Base-by-base conservation (phyloP, 2,797 vertebrate genomes). In the Scomberomorus guttatus region DNA sequence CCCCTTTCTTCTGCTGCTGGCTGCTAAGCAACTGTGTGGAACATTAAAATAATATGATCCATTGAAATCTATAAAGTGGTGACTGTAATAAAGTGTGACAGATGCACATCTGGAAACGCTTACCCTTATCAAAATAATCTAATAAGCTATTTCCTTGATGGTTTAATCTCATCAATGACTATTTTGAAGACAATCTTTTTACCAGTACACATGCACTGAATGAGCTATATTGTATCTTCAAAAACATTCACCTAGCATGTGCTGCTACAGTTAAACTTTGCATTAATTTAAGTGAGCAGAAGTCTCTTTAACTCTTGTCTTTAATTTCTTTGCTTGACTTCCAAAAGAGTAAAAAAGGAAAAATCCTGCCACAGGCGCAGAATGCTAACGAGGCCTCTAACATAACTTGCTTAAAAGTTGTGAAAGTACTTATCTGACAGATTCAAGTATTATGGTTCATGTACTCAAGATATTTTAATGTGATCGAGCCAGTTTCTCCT, bases 391-490 rank as follows among this genome's bases (percentile, higher is more conserved):
- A 58, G 32, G 55, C 54, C 66, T 75, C 44, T 61, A 54, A 72
- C 67, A 14, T 52, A 79, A 24, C 50, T 69, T 20, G 11, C 12
- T 65, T 34, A 72, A 70, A 77, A 52, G 29, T 66, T 74, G 44
- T 67, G n/a, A 73, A 65, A 61, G 52, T 75, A 77, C 34, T 77
- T 72, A 75, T 79, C 68, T 57, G 68, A 71, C 39, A 81, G 34
- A 80, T 81, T 81, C 58, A 54, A 77, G 34, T 56, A 58, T 67
- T 20, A 29, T 44, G 68, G 76, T 77, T 80, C 60, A 57, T 60
- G 72, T 58, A 73, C 78, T 65, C 39, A 50, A 79, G 77, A 88
- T 84, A 80, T 88, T 82, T 80, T 65, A 86, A 84, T 74, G 72
- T 63, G 57, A 75, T 34, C 52, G 73, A 80, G 58, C 75, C 73